Percentiles rank a stretch among this genome's conserved stretches.
phyloP scores from a whole-genome alignment of 2,888 invertebrate genomes.

The Epirrita christyi region DNA sequence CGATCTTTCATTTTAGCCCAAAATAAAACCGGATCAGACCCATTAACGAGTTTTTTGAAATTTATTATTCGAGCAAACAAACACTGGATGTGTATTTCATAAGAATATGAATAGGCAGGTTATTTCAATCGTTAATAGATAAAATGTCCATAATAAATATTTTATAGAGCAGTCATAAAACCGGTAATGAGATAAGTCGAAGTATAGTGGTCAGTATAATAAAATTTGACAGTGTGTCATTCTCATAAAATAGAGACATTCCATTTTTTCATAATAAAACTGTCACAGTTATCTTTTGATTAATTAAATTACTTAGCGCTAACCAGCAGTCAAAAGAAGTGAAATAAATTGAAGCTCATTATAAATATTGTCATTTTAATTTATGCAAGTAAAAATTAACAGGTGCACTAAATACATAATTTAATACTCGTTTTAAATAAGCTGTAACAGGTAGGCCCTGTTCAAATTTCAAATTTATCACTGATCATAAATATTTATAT shows the following conservation, averaged over 20 bases:
- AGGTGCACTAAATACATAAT: constrained; percentile 1
- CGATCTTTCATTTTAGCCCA: constrained; percentile 73
- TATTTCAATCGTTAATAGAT: constrained; percentile 73
- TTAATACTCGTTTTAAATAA: neutral
- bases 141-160: constrained; percentile 71
- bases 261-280: constrained; percentile 36
- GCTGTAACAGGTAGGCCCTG: neutral
- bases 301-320: constrained; percentile 30
- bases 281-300: constrained; percentile 39
- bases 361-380: constrained; percentile 13
- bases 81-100: constrained; percentile 69
- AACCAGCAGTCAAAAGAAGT: constrained; percentile 5
- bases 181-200: constrained; percentile 57
- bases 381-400: constrained; percentile 11
- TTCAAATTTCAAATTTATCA: neutral
- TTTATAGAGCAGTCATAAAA: constrained; percentile 79
- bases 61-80: constrained; percentile 68
- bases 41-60: constrained; percentile 64
- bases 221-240: constrained; percentile 75
- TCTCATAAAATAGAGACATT: constrained; percentile 56
- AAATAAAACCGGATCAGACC: constrained; percentile 66
- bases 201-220: constrained; percentile 60
- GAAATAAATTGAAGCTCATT: constrained; percentile 11
- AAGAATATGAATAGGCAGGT: constrained; percentile 71
- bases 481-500: neutral